Percentiles rank a stretch among this genome's conserved stretches.
Conservation (phyloP, 2,113 vertebrate genomes). For the Bos javanicus region DNA sequence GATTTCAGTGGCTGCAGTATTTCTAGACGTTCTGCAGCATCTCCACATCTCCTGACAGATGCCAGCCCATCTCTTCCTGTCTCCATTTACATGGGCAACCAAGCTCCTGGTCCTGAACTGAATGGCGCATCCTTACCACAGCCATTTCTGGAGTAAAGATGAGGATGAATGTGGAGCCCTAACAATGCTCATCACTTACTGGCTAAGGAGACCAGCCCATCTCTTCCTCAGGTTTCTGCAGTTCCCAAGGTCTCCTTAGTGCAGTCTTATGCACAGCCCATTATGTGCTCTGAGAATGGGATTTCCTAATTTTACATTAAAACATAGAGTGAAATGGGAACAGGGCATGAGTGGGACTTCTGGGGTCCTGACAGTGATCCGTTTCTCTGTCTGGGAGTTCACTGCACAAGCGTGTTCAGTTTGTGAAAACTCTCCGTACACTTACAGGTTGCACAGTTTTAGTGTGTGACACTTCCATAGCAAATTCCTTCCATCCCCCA, state of each 20-base stretch:
- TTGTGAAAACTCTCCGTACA: not conserved
- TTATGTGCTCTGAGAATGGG: not conserved
- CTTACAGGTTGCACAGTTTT: not conserved
- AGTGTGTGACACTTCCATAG: not conserved
- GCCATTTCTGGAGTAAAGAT: not conserved
- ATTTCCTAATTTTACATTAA: not conserved
- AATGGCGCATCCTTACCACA: not conserved
- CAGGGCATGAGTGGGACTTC: rapidly evolving
- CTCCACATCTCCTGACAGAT: not conserved
- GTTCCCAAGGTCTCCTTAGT: not conserved
- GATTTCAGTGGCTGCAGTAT: no score
- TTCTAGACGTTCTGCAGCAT: not conserved
- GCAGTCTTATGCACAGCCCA: not conserved
- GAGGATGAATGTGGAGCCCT: not conserved
- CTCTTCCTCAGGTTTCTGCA: not conserved
- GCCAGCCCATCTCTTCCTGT: not conserved
- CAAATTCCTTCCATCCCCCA: not conserved
- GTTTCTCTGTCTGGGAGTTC: not conserved
- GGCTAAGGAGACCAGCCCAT: not conserved
- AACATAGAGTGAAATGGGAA: not conserved
- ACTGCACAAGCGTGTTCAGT: not conserved
- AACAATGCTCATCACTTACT: not conserved
- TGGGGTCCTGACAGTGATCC: not conserved
- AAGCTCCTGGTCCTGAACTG: not conserved
- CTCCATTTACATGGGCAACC: not conserved